Evolutionary conservation across 2,797 vertebrate genomes (phyloP).

Genomic region (Alectoris magna): DNA sequence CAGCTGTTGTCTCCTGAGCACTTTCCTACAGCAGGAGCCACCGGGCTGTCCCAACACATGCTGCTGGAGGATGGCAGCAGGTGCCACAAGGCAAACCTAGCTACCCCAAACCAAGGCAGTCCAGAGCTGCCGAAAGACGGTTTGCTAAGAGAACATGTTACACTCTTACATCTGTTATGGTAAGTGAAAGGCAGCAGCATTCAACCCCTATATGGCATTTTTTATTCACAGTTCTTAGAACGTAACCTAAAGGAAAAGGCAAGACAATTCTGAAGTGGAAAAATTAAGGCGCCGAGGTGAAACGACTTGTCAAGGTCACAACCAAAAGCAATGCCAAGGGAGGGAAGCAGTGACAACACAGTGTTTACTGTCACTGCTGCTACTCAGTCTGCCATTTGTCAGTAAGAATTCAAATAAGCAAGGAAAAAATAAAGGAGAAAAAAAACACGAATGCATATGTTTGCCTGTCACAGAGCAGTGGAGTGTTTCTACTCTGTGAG

Average conservation of each 20-base stretch:
- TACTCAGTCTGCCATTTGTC: background rate
- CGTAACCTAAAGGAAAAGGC: background rate
- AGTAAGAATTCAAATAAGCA: conserved; percentile 54
- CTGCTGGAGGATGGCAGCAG: background rate
- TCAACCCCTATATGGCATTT: accelerated
- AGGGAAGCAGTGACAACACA: background rate
- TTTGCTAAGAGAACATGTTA: background rate
- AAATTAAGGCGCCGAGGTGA: background rate
- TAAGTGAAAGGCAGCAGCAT: background rate
- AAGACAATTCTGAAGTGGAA: background rate
- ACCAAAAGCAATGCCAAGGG: background rate
- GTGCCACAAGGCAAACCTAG: background rate
- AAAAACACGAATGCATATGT: background rate
- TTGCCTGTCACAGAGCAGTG: conserved; percentile 21
- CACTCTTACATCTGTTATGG: background rate
- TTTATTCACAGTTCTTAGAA: background rate
- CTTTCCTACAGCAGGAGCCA: background rate
- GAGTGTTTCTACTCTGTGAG: conserved; percentile 45
- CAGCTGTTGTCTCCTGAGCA: background rate
- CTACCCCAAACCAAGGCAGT: background rate
- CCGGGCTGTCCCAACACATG: accelerated
- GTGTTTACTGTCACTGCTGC: background rate
- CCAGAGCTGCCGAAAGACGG: background rate
- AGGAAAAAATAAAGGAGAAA: background rate
- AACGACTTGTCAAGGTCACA: conserved; percentile 9